Conservation (phyloP, 2,797 vertebrate species). For the Tapirus indicus region DNA sequence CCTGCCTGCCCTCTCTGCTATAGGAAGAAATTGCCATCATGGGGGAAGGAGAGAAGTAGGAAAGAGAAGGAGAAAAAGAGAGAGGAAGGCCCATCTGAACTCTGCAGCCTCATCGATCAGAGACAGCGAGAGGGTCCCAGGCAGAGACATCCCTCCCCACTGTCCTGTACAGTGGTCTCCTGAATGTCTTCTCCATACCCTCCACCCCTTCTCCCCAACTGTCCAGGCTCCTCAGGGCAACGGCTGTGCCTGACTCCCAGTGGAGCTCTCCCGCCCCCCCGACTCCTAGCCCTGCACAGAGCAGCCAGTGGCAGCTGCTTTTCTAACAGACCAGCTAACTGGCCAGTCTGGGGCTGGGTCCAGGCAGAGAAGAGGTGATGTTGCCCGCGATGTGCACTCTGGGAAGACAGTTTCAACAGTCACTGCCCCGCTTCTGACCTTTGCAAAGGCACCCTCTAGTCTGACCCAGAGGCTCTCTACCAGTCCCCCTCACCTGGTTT, state of each 20-base stretch:
- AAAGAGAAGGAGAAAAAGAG: not conserved
- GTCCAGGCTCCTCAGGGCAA: not conserved
- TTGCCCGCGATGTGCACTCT: not conserved
- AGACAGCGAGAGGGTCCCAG: not conserved
- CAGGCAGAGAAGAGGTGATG: not conserved
- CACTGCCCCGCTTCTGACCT: not conserved
- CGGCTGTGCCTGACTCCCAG: not conserved
- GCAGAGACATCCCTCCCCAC: not conserved
- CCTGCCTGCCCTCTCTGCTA: not conserved
- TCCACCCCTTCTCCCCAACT: no score
- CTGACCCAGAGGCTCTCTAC: not conserved
- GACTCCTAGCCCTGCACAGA: not conserved
- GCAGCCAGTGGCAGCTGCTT: not conserved
- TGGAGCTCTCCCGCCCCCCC: no score
- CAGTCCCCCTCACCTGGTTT: not conserved
- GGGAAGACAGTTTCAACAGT: not conserved
- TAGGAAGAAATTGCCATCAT: not conserved
- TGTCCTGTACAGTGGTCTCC: not conserved
- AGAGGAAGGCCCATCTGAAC: not conserved
- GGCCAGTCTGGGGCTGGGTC: not conserved
- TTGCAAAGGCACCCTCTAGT: not conserved
- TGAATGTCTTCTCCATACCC: not conserved
- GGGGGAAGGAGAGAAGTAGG: not conserved
- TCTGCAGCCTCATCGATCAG: not conserved
- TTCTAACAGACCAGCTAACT: not conserved